Evolutionary conservation across 2,888 invertebrate genomes (phyloP).

Genomic region (Acholoe squamosa): DNA sequence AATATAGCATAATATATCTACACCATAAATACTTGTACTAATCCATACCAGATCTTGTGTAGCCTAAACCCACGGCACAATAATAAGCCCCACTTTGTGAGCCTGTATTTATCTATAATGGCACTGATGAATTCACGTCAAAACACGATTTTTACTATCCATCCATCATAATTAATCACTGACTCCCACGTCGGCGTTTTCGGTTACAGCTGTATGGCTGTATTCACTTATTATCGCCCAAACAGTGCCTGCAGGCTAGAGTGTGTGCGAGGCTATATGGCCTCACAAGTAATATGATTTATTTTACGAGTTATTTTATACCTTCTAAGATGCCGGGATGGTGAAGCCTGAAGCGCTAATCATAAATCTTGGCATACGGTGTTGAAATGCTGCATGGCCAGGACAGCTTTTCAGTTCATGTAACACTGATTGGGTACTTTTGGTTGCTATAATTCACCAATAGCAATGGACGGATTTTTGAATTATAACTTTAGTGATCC

Average conservation of each 20-base stretch:
- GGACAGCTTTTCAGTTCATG: too few species aligned
- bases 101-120: conserved; percentile 5
- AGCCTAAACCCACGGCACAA: background rate
- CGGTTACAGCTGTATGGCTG: background rate
- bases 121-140: conserved; percentile 19
- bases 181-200: background rate
- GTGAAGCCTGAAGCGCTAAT: background rate
- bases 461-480: too few species aligned
- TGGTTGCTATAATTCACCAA: too few species aligned
- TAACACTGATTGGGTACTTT: too few species aligned
- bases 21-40: background rate
- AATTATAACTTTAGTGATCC: too few species aligned
- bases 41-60: background rate
- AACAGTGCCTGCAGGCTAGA: background rate
- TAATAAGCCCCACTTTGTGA: background rate
- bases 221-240: conserved; percentile 33
- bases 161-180: conserved; percentile 22
- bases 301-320: conserved; percentile 46
- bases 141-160: background rate
- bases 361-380: background rate
- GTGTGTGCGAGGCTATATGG: background rate
- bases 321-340: conserved; percentile 38
- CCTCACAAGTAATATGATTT: conserved; percentile 49
- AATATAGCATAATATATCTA: background rate
- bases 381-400: too few species aligned